Percentiles rank a stretch among this genome's conserved stretches.
Evolutionary conservation across 2,888 invertebrate species (phyloP).

Genomic region (Lymantria dispar): DNA sequence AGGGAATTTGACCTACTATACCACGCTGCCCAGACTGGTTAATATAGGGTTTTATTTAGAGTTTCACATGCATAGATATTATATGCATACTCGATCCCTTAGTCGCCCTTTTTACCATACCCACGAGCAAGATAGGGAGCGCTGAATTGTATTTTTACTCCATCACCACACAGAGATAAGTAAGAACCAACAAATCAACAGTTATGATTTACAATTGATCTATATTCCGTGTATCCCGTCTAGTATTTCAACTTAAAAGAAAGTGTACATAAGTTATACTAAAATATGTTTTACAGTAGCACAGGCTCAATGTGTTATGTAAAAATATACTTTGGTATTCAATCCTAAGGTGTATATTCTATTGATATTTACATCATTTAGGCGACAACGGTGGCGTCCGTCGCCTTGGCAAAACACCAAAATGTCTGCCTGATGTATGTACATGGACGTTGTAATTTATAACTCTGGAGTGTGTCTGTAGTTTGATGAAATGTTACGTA

Average conservation of each 20-base stretch:
- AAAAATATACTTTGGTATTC: constrained; percentile 8
- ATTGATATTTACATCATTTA: constrained; percentile 31
- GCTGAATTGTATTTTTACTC: too few relatives aligned
- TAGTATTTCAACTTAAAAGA: background rate
- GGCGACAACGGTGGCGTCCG: constrained; percentile 37
- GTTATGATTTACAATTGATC: constrained; percentile 7
- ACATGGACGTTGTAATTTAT: constrained; percentile 43
- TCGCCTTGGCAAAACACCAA: constrained; percentile 56
- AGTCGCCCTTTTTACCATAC: too few relatives aligned
- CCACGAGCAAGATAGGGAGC: too few relatives aligned
- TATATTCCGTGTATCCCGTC: constrained; percentile 7
- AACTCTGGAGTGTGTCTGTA: constrained; percentile 36
- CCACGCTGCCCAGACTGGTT: too few relatives aligned
- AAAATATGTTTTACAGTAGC: background rate
- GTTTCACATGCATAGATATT: too few relatives aligned
- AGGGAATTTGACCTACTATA: too few relatives aligned
- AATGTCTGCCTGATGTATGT: constrained; percentile 36
- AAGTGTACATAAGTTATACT: background rate
- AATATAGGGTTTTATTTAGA: too few relatives aligned
- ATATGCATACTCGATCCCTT: too few relatives aligned
- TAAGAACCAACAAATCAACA: too few relatives aligned
- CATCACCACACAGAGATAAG: too few relatives aligned
- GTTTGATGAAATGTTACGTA: too few relatives aligned
- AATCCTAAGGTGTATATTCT: constrained; percentile 15
- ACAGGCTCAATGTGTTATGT: background rate